Evolutionary conservation across 2,888 invertebrate genomes (phyloP), one percentile per base, ranked within the genome.

Genomic region (Epiperipatus broadwayi): DNA sequence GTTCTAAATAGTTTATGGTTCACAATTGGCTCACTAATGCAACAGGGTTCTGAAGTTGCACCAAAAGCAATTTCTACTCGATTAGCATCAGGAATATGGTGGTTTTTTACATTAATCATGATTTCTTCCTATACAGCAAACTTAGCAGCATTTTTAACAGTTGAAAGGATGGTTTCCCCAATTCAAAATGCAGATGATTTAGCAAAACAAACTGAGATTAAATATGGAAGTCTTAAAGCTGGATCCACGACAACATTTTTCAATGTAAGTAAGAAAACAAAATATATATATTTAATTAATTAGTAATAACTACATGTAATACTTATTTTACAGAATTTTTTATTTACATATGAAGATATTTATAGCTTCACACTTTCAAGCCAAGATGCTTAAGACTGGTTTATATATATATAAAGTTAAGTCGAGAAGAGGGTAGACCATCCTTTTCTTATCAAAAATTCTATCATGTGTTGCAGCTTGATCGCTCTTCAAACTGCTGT

Each of bases 61-160:
- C 87, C 87, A 63, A 83, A 80, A 62, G 81, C 84, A 29, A 76
- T 80, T 10, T 81, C 81, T 1, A 84, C 84, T 0, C 67, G 85
- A 44, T 77, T 83, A 72, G 75, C 84, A 7, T 81, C 79, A 2
- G 84, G 84, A 25, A 83, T 84, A 72, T 59, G 58, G 85, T 87
- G 85, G 85, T 87, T 87, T 61, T 87, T 87, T 61, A 84, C 83
- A 0, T 64, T 87, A 34, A 87, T 89, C 51, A 85, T 91, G 80
- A 85, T 89, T 48, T 85, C 87, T 0, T 87, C 87, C 5, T 91
- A 91, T 60, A 91, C 91, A 15, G 91, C 89, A 39, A 91, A 91
- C 62, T 64, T 91, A 51, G 64, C 25, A 64, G 89, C 89, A 5
- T 89, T 89, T 56, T 65, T 91, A 3, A 89, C 91, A 0, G 81